phyloP scores from a whole-genome alignment of 2,797 vertebrate species.

The Clarias fuscus region DNA sequence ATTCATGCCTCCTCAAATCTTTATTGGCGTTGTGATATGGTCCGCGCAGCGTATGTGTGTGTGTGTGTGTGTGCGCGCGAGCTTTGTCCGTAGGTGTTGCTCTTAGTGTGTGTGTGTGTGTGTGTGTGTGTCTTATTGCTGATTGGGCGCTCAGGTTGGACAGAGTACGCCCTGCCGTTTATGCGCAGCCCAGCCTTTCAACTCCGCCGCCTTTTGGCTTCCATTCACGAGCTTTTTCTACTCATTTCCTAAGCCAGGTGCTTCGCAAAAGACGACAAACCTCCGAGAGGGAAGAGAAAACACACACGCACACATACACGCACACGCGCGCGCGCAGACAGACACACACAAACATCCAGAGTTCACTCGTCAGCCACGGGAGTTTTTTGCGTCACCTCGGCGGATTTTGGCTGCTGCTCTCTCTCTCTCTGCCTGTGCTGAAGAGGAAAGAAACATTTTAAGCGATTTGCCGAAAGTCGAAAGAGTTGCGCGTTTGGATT shows the following conservation, averaged over 20 bases:
- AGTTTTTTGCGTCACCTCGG: conserved; percentile 71
- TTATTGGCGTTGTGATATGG: conserved; percentile 76
- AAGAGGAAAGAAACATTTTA: conserved; percentile 52
- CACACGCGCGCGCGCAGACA: conserved; percentile 55
- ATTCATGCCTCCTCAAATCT: conserved; percentile 61
- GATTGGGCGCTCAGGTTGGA: conserved; percentile 88
- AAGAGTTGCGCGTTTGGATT: conserved; percentile 68
- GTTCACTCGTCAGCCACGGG: conserved; percentile 63
- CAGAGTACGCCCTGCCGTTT: conserved; percentile 92
- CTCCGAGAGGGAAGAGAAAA: conserved; percentile 69
- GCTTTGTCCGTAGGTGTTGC: conserved; percentile 32
- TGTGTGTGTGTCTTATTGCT: conserved; percentile 68
- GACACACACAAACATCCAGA: conserved; percentile 45
- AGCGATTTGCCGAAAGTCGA: conserved; percentile 63
- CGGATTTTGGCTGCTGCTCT: conserved; percentile 67
- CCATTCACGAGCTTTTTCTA: conserved; percentile 78
- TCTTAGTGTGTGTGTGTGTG: conserved; percentile 7
- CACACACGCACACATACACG: conserved; percentile 56
- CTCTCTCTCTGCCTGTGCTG: conserved; percentile 40
- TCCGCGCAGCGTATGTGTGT: background rate
- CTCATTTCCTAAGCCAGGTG: conserved; percentile 88
- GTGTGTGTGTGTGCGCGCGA: background rate
- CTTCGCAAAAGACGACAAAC: conserved; percentile 76
- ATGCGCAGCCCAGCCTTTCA: conserved; percentile 87
- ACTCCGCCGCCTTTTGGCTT: conserved; percentile 89